Evolutionary conservation across 2,113 vertebrate species (phyloP).

Genomic region (Anguilla rostrata): DNA sequence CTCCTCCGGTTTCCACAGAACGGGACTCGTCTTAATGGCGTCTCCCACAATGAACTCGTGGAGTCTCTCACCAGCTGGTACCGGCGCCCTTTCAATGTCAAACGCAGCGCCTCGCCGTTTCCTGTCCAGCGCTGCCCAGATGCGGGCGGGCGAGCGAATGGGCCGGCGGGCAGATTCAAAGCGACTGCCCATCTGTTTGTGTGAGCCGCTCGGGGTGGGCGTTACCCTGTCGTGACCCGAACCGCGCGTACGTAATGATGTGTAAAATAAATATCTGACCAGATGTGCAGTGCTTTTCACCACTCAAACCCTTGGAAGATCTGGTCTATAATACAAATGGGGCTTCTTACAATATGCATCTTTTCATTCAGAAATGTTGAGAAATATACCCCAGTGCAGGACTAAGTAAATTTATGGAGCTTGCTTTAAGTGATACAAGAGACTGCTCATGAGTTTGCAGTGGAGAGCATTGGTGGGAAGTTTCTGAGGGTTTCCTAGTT

Average conservation of each 20-base stretch:
- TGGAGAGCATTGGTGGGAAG: not conserved
- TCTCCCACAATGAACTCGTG: not conserved
- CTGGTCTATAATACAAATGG: not conserved
- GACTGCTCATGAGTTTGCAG: not conserved
- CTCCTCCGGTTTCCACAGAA: conserved; percentile 38
- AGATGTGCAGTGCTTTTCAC: not conserved
- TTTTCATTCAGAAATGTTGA: conserved; percentile 24
- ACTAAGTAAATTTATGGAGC: conserved; percentile 11
- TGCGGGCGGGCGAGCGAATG: conserved; percentile 16
- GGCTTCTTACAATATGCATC: conserved; percentile 31
- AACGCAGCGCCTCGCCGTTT: conserved; percentile 33
- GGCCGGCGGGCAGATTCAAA: conserved; percentile 19
- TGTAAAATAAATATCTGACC: not conserved
- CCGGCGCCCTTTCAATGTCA: conserved; percentile 33
- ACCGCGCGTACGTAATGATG: conserved; percentile 23
- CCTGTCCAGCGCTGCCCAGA: conserved; percentile 28
- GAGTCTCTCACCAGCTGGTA: conserved; percentile 13
- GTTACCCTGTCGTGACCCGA: conserved; percentile 48
- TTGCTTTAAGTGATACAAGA: conserved; percentile 30
- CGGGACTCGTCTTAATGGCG: conserved; percentile 5
- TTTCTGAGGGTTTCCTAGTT: conserved; percentile 27
- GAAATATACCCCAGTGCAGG: not conserved
- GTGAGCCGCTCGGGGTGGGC: conserved; percentile 19
- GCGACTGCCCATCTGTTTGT: conserved; percentile 20
- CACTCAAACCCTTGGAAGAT: not conserved